Evolutionary conservation across 2,113 vertebrate genomes (phyloP), one percentile per base, ranked within the genome.

Genomic region (Myiopsitta monachus): DNA sequence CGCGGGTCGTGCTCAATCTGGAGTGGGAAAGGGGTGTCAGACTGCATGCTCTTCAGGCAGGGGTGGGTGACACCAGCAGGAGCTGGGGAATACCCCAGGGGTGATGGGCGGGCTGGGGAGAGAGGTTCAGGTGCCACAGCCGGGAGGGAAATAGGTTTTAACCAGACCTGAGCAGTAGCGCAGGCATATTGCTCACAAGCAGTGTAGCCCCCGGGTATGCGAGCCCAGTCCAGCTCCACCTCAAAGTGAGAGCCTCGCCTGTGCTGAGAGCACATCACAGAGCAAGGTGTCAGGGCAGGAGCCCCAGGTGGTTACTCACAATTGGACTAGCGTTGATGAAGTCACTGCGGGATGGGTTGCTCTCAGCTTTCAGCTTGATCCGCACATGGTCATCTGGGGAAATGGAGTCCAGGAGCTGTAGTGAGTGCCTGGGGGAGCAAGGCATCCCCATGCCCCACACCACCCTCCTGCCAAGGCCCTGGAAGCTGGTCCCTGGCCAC

Each of bases 291-390:
- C 62, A 64, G 43, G 44, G 67, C 31, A 86, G 49, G 15, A 92
- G 11, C 23, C 61, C 73, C 5, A 1, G 1, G 6, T 14, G 23
- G 52, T 55, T 88, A 98, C 99, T 99, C 98, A 99, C 99, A 3
- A 99, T 99, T 5, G 98, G 98, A 94, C 99, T 99, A 96, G 99
- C 99, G 0, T 99, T 99, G 97, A 99, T 99, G 97, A 99, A 99
- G 92, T 99, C 99, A 1, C 99, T 99, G 94, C 98, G 98, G 83
- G 96, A 98, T 0, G 98, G 97, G 91, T 98, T 99, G 70, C 97
- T 98, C 69, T 99, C 99, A 0, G 98, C 96, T 97, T 99, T 99
- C 98, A 99, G 98, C 96, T 99, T 99, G 97, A 99, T 99, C n/a
- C 99, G 98, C 11, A 98, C 96, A 1, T 99, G 99, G 94, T 99